Base-by-base conservation (phyloP, 2,797 vertebrate species). In the Intellagama lesueurii region DNA sequence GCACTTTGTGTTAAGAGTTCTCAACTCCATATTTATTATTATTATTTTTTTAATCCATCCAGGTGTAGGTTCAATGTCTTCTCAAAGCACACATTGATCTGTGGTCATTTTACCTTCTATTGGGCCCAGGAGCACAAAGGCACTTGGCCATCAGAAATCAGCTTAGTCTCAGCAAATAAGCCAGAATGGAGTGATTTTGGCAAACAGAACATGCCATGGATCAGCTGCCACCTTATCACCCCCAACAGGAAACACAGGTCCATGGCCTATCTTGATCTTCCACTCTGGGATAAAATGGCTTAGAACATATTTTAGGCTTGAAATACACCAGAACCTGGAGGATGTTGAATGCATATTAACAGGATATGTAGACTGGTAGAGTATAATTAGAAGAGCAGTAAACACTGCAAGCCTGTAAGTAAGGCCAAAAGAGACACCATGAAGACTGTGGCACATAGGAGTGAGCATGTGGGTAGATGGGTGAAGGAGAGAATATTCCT, bases 281-380 rank as follows among this genome's bases (percentile, higher is more conserved):
- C 52, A 72, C 56, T 79, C 19, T 64, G 76, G 83, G 35, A 44
- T 35, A 80, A 60, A 85, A 73, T 85, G 47, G 66, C 77, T 68
- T 77, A 72, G 72, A 88, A 69, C 66, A 73, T 60, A 80, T 85
- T 73, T 85, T 22, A 32, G 44, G 77, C 16, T 81, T 81, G 68
- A 35, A 77, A 78, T 17, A 83, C 60, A 69, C 44, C 22, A 68
- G 24, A 88, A 88, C 44, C 24, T 77, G 16, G 24, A 73, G 68
- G 35, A 32, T 22, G 22, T 64, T 83, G 72, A 32, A 73, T 5
- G 28, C 14, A 24, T 84, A 35, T 60, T 44, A 79, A 84, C 1
- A 44, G 66, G n/a, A 66, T 26, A 70, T 52, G 22, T 30, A 68
- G 35, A 17, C 32, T 44, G 32, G 35, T 66, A 12, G 73, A 78